phyloP scores from a whole-genome alignment of 1,140 invertebrate genomes.

The Colletes latitarsis region DNA sequence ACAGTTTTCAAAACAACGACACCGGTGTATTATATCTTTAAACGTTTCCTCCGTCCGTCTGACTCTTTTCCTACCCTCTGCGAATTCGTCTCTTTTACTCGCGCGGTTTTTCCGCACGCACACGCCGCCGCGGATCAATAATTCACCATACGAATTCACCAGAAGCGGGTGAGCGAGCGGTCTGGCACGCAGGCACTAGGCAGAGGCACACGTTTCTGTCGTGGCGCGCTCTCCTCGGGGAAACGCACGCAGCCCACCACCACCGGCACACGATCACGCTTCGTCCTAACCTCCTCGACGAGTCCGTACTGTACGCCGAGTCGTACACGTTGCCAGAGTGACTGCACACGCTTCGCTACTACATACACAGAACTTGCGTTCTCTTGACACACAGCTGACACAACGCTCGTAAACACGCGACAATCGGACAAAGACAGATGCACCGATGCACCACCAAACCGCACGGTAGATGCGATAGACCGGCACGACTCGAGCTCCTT shows the following conservation, averaged over 20 bases:
- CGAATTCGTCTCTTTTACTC: slow-evolving; percentile 11
- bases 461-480: slow-evolving; percentile 32
- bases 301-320: slow-evolving; percentile 14
- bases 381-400: slow-evolving; percentile 60
- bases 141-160: slow-evolving; percentile 71
- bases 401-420: slow-evolving; percentile 56
- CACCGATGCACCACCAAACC: slow-evolving; percentile 17
- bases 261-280: slow-evolving; percentile 49
- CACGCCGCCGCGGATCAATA: slow-evolving; percentile 74
- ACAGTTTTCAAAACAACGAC: slow-evolving; percentile 62
- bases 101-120: slow-evolving; percentile 69
- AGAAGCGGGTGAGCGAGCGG: slow-evolving; percentile 53
- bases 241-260: slow-evolving; percentile 63
- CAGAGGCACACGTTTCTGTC: slow-evolving; percentile 62
- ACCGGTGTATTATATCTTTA: slow-evolving; percentile 21
- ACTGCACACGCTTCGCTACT: slow-evolving; percentile 27
- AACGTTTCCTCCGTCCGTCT: slow-evolving; percentile 2
- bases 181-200: slow-evolving; percentile 58
- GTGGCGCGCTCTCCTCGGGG: slow-evolving; percentile 57
- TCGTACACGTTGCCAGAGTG: slow-evolving; percentile 34
- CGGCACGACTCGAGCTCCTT: slow-evolving; percentile 30
- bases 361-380: slow-evolving; percentile 29
- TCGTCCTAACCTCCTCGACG: slow-evolving; percentile 59
- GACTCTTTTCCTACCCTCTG: slow-evolving; percentile 8
- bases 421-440: slow-evolving; percentile 38